Evolutionary conservation across 2,888 invertebrate species (phyloP), one percentile per base, ranked within the genome.

Genomic region (Choristoneura rosaceana): DNA sequence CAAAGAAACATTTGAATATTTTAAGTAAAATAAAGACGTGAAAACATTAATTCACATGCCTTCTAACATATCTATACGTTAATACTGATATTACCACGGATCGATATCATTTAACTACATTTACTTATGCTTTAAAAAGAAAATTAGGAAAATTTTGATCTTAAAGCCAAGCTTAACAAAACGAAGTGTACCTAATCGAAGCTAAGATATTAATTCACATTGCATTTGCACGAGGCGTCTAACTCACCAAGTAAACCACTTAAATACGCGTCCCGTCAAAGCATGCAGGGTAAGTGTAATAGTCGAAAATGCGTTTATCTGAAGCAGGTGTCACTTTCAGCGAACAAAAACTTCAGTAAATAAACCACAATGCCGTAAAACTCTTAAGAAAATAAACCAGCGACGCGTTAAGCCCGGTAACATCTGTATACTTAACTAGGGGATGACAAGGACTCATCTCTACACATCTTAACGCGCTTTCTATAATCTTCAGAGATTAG

Each of bases 341-440:
- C 80, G 83, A 81, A 86, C 81, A 82, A 86, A 86, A 87, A 87
- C 82, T 78, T 83, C 83, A 77, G 74, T 89, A 90, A 92, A 91
- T 86, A 90, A 91, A 88, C 91, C 84, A 81, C 85, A 82, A 79
- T 76, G 84, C 82, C 83, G 87, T 91, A 91, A 93, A 93, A 88
- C 88, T 84, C 86, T 92, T 92, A 91, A 89, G 87, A 84, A 93
- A 93, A 93, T 92, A 93, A 92, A 92, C 92, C 86, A 78, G 82
- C 81, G 80, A 84, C 80, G 87, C 87, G 89, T 85, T 92, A 91
- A 91, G 88, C 90, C 86, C 74, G 74, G 82, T 80, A 91, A 90
- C 92, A 92, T 92, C 89, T 91, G 92, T 84, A 83, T 77, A 69
- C 74, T 76, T 45, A 81, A 82, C 80, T 76, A 81, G 86, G 87